Conservation (phyloP, 2,888 invertebrate genomes). For the Pollenia amentaria region DNA sequence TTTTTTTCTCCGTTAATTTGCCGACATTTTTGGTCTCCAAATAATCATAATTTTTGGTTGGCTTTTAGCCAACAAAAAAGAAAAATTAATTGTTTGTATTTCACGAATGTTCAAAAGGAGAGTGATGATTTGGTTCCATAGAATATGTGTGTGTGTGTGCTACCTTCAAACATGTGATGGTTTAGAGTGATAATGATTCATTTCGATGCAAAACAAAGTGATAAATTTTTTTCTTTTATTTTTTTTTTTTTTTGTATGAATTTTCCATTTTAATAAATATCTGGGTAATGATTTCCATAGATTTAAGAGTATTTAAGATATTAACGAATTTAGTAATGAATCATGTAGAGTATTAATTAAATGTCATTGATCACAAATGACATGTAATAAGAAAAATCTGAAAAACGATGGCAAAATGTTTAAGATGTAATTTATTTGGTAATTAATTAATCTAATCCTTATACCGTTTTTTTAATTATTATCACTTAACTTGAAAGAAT, state of each 20-base stretch:
- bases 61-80: constrained; percentile 27
- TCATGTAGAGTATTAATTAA: background rate
- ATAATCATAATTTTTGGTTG: constrained; percentile 40
- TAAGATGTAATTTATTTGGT: no score
- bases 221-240: background rate
- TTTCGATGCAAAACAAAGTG: background rate
- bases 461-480: no score
- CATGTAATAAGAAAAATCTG: no score
- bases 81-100: constrained; percentile 36
- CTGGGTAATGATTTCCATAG: background rate
- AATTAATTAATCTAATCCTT: no score
- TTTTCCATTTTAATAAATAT: background rate
- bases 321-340: background rate
- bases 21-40: constrained; percentile 44
- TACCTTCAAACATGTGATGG: constrained; percentile 41
- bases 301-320: background rate
- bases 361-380: background rate
- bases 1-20: constrained; percentile 32
- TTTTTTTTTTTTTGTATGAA: background rate
- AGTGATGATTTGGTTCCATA: constrained; percentile 10
- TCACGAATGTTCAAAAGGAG: background rate
- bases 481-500: no score
- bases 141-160: background rate
- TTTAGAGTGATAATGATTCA: constrained; percentile 47
- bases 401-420: no score